Conservation (phyloP, 2,113 vertebrate genomes). For the Cichladusa arquata region DNA sequence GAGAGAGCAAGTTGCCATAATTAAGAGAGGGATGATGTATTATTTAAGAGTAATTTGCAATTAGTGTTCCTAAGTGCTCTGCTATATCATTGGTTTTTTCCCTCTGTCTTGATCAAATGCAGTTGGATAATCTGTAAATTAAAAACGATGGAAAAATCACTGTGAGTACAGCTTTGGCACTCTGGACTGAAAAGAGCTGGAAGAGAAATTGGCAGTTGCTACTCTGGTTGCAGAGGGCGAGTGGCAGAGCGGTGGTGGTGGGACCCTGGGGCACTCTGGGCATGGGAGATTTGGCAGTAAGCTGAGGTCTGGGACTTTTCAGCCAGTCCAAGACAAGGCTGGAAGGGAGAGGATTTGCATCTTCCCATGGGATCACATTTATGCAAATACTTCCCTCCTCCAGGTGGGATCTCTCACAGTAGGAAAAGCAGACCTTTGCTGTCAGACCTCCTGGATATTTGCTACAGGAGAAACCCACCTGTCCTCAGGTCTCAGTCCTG, state of each 20-base stretch:
- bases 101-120: constrained; percentile 33
- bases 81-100: background rate
- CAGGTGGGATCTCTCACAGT: background rate
- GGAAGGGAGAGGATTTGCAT: background rate
- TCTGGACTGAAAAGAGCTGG: background rate
- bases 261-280: background rate
- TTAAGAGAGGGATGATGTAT: constrained; percentile 34
- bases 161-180: background rate
- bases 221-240: background rate
- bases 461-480: background rate
- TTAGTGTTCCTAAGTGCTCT: constrained; percentile 48
- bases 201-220: background rate
- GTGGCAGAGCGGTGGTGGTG: rapidly evolving
- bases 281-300: background rate
- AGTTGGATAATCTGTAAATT: constrained; percentile 47
- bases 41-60: constrained; percentile 58
- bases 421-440: background rate
- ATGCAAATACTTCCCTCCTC: background rate
- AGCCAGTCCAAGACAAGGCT: background rate
- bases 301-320: background rate
- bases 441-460: background rate
- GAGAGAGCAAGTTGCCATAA: constrained; percentile 15
- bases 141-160: background rate
- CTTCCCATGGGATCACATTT: background rate
- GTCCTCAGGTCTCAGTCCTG: background rate